Conservation (phyloP, 2,888 invertebrate species). For the Blastobasis adustella region DNA sequence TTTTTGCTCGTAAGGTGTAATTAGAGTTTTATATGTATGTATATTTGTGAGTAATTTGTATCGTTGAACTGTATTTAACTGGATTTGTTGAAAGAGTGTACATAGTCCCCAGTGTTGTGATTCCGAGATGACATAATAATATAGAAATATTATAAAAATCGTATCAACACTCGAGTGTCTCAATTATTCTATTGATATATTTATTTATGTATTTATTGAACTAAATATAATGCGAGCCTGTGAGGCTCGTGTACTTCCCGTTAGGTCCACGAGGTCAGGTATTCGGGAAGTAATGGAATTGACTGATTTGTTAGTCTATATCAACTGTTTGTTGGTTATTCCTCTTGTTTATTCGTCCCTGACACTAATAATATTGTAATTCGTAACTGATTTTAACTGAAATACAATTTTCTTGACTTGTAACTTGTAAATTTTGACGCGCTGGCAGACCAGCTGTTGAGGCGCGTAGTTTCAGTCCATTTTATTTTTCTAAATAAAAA, state of each 20-base stretch:
- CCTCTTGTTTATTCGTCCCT: too few species aligned
- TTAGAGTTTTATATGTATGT: slow-evolving; percentile 54
- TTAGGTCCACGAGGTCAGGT: slow-evolving; percentile 27
- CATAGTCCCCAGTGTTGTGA: slow-evolving; percentile 65
- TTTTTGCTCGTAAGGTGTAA: slow-evolving; percentile 27
- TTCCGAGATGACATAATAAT: slow-evolving; percentile 41
- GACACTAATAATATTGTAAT: slow-evolving; percentile 5
- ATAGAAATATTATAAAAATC: slow-evolving; percentile 15
- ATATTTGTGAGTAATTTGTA: slow-evolving; percentile 51
- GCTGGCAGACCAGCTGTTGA: slow-evolving; percentile 14
- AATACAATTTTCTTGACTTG: too few species aligned
- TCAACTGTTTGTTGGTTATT: slow-evolving; percentile 16
- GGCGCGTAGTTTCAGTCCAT: not conserved
- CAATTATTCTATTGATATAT: slow-evolving; percentile 32
- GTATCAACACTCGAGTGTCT: slow-evolving; percentile 24
- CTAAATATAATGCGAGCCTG: slow-evolving; percentile 20
- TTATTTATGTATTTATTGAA: slow-evolving; percentile 12
- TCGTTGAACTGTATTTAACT: slow-evolving; percentile 28
- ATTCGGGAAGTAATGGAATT: slow-evolving; percentile 40
- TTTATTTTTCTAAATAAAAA: slow-evolving; percentile 20
- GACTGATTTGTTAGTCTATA: slow-evolving; percentile 49
- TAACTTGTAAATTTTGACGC: slow-evolving; percentile 14
- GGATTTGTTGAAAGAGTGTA: slow-evolving; percentile 41
- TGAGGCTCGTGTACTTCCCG: slow-evolving; percentile 36
- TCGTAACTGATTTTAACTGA: slow-evolving; percentile 18